Evolutionary conservation across 2,113 vertebrate species (phyloP), one percentile per base, ranked within the genome.

Genomic region (Reinhardtius hippoglossoides): DNA sequence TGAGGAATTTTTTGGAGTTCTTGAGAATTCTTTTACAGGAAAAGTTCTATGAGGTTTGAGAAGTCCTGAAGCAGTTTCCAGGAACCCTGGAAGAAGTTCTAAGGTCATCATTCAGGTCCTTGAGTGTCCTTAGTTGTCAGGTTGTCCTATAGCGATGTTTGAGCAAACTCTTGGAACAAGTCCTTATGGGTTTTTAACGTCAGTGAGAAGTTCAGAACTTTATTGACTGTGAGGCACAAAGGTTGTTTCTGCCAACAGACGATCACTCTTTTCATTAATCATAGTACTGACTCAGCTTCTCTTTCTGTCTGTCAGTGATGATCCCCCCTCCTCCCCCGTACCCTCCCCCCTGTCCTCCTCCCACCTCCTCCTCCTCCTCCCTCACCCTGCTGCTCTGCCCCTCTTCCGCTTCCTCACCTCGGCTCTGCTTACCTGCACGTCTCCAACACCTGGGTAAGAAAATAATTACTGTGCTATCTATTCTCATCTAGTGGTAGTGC

Each of bases 291-390:
- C 66, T 52, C 37, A 5, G 58, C 57, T 44, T 44, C 54, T 74
- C 26, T 50, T 21, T 67, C 58, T 86, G 16, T 82, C 58, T 85
- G 23, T 84, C 91, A 92, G 91, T 92, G 71, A 90, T 93, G 84
- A 93, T 94, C 48, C 93, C 93, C n/a, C 93, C 92, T 14, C 91
- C 92, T 59, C 92, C 92, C 13, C 42, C 92, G 9, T 94, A 92
- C 58, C 92, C 93, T 13, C 91, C 92, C 57, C 93, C 92, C 4
- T 5, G 31, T 0, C 65, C 85, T 46, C 84, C 85, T 20, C 60
- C 54, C 46, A 2, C 35, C 27, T 26, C 71, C 14, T 57, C 55
- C 14, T 57, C 55, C 9, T 42, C 44, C 10, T 71, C 67, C 18
- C n/a, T 67, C 26, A 7, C 52, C 24, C 50, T 54, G 50, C 50